Conservation (phyloP, 2,113 vertebrate genomes). For the Thryonomys swinderianus region DNA sequence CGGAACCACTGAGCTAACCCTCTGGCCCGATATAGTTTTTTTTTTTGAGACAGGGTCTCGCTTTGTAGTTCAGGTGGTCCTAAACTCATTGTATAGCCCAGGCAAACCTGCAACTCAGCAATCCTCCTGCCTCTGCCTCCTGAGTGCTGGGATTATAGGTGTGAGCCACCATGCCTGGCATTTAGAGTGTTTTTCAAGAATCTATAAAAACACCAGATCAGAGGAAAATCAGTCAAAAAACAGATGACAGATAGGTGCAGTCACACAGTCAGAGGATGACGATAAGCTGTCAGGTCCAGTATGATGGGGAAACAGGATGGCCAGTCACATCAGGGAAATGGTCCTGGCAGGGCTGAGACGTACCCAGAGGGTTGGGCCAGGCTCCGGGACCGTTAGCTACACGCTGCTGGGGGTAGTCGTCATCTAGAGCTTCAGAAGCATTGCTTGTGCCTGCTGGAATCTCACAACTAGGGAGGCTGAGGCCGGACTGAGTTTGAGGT, state of each 20-base stretch:
- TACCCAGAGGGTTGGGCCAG: background rate
- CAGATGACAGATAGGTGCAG: background rate
- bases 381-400: background rate
- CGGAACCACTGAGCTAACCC: too few species aligned
- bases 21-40: too few species aligned
- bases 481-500: background rate
- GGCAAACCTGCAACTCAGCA: too few species aligned
- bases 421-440: background rate
- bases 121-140: too few species aligned
- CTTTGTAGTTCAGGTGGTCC: too few species aligned
- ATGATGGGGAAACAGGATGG: background rate
- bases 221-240: background rate
- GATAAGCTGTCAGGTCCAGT: background rate
- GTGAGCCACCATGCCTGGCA: too few species aligned
- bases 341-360: background rate
- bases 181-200: background rate
- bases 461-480: background rate
- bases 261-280: background rate
- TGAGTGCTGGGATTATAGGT: too few species aligned
- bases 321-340: fast-evolving
- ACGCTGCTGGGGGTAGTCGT: background rate
- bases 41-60: too few species aligned
- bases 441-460: background rate
- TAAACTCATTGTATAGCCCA: too few species aligned
- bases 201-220: background rate